These are phyloP conservation scores for Rhizomys pruinosus DNA, from an alignment of 2,113 vertebrate genomes.

Conservation along the genomic window DNA sequence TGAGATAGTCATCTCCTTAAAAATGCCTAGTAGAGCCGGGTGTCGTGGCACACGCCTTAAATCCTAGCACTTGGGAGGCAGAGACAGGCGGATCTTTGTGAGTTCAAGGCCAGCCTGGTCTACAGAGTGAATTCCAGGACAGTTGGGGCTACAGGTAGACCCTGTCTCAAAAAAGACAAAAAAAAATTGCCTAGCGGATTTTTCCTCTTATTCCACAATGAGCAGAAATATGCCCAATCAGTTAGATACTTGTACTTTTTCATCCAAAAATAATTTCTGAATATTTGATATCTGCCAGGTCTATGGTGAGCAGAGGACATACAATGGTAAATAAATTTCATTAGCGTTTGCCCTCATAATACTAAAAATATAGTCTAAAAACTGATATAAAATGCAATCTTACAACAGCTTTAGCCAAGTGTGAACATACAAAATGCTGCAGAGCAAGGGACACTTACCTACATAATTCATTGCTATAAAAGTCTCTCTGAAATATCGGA, in stretches of 20 bases:
- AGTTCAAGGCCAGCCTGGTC: too few relatives aligned
- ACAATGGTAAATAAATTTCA: background rate
- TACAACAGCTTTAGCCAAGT: background rate
- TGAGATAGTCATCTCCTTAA: conserved; percentile 7
- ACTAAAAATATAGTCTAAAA: conserved; percentile 3
- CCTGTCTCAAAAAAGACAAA: too few relatives aligned
- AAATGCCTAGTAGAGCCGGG: background rate
- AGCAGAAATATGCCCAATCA: background rate
- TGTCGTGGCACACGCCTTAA: too few relatives aligned
- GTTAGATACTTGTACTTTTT: conserved; percentile 21
- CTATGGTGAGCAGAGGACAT: background rate
- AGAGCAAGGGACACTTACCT: background rate
- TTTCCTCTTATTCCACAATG: background rate
- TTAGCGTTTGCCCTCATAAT: background rate
- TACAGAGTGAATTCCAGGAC: too few relatives aligned
- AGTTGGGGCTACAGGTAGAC: too few relatives aligned
- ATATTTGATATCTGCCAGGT: background rate
- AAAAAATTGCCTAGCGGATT: background rate
- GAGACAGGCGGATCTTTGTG: too few relatives aligned
- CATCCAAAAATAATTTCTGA: conserved; percentile 8
- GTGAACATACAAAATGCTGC: background rate
- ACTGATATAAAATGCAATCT: background rate
- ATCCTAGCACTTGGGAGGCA: too few relatives aligned
- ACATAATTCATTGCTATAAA: conserved; percentile 16
- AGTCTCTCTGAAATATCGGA: conserved; percentile 49